phyloP scores from a whole-genome alignment of 2,113 vertebrate species.

The Calidris pygmaea region DNA sequence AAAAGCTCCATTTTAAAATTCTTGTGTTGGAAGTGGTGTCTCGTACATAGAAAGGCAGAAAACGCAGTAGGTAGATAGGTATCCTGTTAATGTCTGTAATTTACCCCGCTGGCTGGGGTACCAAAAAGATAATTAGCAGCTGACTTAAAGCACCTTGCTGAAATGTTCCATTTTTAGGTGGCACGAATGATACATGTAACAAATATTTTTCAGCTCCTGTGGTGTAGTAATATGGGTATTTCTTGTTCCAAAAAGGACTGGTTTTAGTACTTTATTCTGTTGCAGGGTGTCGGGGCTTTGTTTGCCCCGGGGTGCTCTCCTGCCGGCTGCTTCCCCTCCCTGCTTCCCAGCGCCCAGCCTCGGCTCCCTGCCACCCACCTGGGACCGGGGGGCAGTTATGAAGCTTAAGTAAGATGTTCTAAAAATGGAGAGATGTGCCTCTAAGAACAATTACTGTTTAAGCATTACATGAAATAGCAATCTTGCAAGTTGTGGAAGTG shows the following conservation, averaged over 20 bases:
- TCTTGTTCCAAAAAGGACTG: not conserved
- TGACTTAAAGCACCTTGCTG: not conserved
- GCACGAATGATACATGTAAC: not conserved
- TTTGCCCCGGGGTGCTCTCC: not conserved
- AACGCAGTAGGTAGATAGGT: not conserved
- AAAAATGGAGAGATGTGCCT: not conserved
- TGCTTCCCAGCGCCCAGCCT: not conserved
- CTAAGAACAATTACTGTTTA: not conserved
- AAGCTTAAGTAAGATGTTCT: not conserved
- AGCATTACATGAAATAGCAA: not conserved
- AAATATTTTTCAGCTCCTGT: accelerated
- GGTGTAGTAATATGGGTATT: accelerated
- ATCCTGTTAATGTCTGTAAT: not conserved
- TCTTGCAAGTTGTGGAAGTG: not conserved
- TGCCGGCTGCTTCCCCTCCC: not conserved
- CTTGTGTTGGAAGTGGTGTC: not conserved
- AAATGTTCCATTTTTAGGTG: not conserved
- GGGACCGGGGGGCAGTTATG: not conserved
- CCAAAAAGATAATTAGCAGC: not conserved
- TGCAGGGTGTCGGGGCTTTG: accelerated
- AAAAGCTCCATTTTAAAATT: not conserved
- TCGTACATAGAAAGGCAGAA: not conserved
- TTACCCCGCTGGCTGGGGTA: not conserved
- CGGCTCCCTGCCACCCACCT: no score
- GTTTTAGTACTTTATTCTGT: accelerated